phyloP scores from a whole-genome alignment of 2,113 vertebrate genomes.

The Embiotoca jacksoni region DNA sequence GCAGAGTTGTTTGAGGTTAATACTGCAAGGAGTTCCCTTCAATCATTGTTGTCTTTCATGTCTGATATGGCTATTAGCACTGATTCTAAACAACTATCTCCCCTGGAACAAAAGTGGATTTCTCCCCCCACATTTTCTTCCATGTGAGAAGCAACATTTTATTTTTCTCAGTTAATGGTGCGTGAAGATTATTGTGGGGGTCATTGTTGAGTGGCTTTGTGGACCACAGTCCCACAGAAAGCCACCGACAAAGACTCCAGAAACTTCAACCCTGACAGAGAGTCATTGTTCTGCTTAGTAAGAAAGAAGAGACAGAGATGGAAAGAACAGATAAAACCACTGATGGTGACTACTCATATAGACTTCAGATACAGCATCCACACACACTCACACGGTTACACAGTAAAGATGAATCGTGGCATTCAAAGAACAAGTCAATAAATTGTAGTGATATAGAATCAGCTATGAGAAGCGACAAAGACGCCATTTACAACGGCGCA shows the following conservation, averaged over 20 bases:
- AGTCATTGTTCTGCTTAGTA: conserved; percentile 34
- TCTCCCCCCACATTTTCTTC: conserved; percentile 36
- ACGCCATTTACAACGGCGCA: conserved; percentile 80
- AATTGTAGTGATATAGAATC: conserved; percentile 40
- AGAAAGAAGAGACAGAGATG: conserved; percentile 26
- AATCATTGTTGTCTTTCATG: conserved; percentile 38
- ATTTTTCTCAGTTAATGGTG: conserved; percentile 77
- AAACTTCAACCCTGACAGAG: conserved; percentile 64
- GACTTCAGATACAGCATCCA: conserved; percentile 46
- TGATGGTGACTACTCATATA: conserved; percentile 43
- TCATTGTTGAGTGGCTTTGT: conserved; percentile 63
- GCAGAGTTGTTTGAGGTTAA: background rate
- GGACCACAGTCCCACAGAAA: conserved; percentile 53
- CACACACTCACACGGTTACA: conserved; percentile 22
- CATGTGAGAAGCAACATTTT: conserved; percentile 41
- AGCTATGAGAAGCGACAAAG: conserved; percentile 70
- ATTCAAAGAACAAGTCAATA: conserved; percentile 63
- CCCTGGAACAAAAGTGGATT: conserved; percentile 47
- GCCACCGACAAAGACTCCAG: conserved; percentile 63
- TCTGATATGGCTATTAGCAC: conserved; percentile 34
- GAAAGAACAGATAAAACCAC: conserved; percentile 45
- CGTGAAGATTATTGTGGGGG: conserved; percentile 70
- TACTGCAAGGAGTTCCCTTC: background rate
- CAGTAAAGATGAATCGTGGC: conserved; percentile 47
- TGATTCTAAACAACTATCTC: conserved; percentile 18